Base-by-base conservation (phyloP, 2,888 invertebrate genomes). In the Arge pagana region DNA sequence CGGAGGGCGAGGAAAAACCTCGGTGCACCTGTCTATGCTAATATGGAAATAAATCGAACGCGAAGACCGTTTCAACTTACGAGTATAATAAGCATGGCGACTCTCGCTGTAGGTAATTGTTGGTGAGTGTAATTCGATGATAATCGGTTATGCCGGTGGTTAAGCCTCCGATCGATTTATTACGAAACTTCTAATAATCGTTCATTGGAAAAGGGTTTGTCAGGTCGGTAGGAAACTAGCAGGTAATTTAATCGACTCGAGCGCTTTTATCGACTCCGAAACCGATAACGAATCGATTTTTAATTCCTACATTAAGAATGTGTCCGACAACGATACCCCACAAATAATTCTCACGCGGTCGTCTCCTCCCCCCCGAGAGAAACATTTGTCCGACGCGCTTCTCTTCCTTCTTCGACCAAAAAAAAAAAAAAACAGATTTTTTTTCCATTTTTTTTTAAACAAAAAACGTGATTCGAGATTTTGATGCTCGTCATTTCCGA, bases 21-120 rank as follows among this genome's bases (percentile, higher is more conserved):
- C 28, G 36, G 4, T 15, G 8, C 58, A 58, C 58, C 58, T 58
- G 58, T 55, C 56, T 48, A 35, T 48, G 49, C 56, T 39, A 48
- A 57, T 39, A 33, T 41, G 52, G 24, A 50, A 43, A 50, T 50
- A 50, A 54, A 54, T 54, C 52, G 33, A 23, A 52, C 45, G 31
- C 33, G 33, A 45, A 23, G 45, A 33, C 13, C 45, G 45, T 33
- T 33, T 16, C 23, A 15, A 15, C n/a, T 19, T 42, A n/a, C n/a
- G n/a, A n/a, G n/a, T 28, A 30, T 30, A 18, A 30, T 42, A 40
- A 40, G 30, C 42, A 30, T 42, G 42, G 30, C n/a, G n/a, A n/a
- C n/a, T n/a, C n/a, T n/a, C n/a, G 11, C 11, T 42, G 28, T 18
- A 11, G 28, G 42, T 42, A 42, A 45, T 45, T 45, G 45, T 40